These are phyloP conservation scores for Lepidotrigona ventralis DNA, from an alignment of 1,140 invertebrate species.

Conservation along the genomic window DNA sequence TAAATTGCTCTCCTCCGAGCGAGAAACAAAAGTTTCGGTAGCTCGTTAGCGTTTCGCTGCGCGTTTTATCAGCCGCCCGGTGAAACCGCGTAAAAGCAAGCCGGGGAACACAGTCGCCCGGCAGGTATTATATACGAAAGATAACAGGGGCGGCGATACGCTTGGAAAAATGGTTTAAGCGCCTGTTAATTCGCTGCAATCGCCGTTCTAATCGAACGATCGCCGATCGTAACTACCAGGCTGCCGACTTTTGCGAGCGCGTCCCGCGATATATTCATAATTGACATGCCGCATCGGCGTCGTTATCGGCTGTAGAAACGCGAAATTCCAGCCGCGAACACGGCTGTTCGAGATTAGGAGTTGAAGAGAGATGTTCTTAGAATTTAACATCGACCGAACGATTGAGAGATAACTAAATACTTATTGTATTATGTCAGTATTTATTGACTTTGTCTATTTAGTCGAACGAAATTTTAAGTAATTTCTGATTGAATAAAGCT, in stretches of 20 bases:
- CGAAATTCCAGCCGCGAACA: neutral
- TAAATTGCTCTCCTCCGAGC: constrained; percentile 24
- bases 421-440: too few relatives aligned
- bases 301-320: constrained; percentile 26
- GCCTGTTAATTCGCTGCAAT: constrained; percentile 18
- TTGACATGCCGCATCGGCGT: constrained; percentile 62
- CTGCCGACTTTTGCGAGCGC: constrained; percentile 38
- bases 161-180: constrained; percentile 14
- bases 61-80: constrained; percentile 27
- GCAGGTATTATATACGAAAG: neutral
- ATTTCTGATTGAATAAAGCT: too few relatives aligned
- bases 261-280: constrained; percentile 66
- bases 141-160: constrained; percentile 16
- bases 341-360: neutral
- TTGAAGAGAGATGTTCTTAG: neutral
- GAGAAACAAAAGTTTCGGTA: constrained; percentile 32
- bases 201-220: constrained; percentile 47
- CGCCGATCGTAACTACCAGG: constrained; percentile 22
- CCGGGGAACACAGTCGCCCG: neutral
- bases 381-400: neutral
- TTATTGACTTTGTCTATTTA: too few relatives aligned
- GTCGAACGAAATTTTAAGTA: too few relatives aligned
- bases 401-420: neutral
- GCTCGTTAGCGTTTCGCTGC: constrained; percentile 30
- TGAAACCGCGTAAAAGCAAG: constrained; percentile 2